Percentiles rank a stretch among this genome's conserved stretches.
phyloP scores from a whole-genome alignment of 92 coral and sea anemone genomes.

The Zoanthus solanderi region DNA sequence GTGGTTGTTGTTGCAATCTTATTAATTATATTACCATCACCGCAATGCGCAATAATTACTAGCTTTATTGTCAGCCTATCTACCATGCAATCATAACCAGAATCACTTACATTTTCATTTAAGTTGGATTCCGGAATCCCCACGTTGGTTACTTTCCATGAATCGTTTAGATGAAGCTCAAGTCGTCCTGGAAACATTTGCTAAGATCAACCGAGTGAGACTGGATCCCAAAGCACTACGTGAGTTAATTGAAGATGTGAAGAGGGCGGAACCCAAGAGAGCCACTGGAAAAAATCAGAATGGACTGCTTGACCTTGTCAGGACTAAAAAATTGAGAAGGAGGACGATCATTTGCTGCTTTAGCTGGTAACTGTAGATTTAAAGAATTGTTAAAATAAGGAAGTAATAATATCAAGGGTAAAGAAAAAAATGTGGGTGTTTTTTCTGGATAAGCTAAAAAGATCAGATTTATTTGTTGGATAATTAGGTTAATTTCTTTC shows the following conservation, averaged over 20 bases:
- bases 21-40: background rate
- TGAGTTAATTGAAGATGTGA: constrained; percentile 73
- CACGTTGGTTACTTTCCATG: constrained; percentile 84
- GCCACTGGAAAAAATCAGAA: constrained; percentile 49
- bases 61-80: too few species aligned
- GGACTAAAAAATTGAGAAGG: constrained; percentile 78
- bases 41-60: background rate
- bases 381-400: too few species aligned
- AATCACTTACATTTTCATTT: background rate
- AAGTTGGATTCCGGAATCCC: constrained; percentile 83
- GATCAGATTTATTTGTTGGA: too few species aligned
- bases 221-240: constrained; percentile 69
- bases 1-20: too few species aligned
- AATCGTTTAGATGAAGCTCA: constrained; percentile 84
- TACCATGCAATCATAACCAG: background rate
- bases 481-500: too few species aligned
- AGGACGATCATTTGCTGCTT: constrained; percentile 81
- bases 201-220: constrained; percentile 54
- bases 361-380: constrained; percentile 61
- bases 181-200: constrained; percentile 66
- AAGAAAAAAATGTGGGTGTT: too few species aligned
- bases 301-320: constrained; percentile 74
- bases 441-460: too few species aligned
- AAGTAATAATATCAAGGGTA: too few species aligned
- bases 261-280: constrained; percentile 63